Conservation (phyloP, 2,888 invertebrate species). For the Rhagonycha lutea region DNA sequence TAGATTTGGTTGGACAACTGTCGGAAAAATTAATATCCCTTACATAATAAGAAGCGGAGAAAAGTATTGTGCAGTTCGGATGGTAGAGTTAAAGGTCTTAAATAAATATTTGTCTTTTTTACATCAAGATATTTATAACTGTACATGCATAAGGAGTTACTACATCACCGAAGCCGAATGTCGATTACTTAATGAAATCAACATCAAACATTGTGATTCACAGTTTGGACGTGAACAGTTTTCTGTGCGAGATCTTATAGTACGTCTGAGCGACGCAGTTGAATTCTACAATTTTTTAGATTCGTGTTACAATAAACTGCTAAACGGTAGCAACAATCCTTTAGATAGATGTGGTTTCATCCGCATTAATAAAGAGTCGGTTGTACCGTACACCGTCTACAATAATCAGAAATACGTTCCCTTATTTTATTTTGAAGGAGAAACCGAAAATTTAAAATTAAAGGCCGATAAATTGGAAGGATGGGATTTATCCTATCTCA, state of each 20-base stretch:
- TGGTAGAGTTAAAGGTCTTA: constrained; percentile 88
- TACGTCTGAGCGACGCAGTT: constrained; percentile 83
- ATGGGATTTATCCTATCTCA: constrained; percentile 91
- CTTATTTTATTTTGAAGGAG: constrained; percentile 87
- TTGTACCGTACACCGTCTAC: constrained; percentile 88
- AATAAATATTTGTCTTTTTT: constrained; percentile 87
- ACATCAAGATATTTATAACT: constrained; percentile 88
- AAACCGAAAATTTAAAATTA: constrained; percentile 87
- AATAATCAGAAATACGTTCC: constrained; percentile 87
- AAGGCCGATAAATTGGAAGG: constrained; percentile 87
- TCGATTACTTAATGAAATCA: constrained; percentile 88
- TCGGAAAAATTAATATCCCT: constrained; percentile 85
- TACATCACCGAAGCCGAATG: constrained; percentile 92
- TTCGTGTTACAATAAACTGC: constrained; percentile 83
- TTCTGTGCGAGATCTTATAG: constrained; percentile 87
- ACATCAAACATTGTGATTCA: constrained; percentile 87
- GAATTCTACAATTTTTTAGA: constrained; percentile 90
- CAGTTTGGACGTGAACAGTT: constrained; percentile 89
- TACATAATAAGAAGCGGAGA: constrained; percentile 83
- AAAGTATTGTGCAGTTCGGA: constrained; percentile 90
- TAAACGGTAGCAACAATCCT: constrained; percentile 69
- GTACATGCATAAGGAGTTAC: constrained; percentile 89
- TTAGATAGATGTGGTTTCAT: constrained; percentile 89
- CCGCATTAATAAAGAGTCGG: constrained; percentile 89
- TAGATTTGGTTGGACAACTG: constrained; percentile 89